Base-by-base conservation (phyloP, 1,140 invertebrate species). In the Zelostemma sp. region DNA sequence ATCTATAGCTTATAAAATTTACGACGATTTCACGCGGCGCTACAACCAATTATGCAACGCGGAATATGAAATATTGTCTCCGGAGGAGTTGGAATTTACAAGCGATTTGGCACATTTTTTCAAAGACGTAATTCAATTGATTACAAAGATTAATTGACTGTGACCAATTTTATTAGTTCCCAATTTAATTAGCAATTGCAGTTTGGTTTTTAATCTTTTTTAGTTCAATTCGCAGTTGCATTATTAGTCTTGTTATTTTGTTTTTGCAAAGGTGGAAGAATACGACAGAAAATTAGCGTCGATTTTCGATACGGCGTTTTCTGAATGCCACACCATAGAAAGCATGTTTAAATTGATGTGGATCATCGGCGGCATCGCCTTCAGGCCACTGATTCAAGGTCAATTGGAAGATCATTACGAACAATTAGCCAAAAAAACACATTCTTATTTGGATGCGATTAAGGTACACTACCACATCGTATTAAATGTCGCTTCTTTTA, bases 261-360 rank as follows among this genome's bases (percentile, higher is more conserved):
- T 46, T 19, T 21, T 19, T 46, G 1, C 9, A 46, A 46, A 85
- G 78, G 85, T 91, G 3, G 83, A 88, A 18, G 91, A 93, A 72
- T 89, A 92, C 28, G 94, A 96, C 79, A 86, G 90, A 68, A 83
- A 90, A 68, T 80, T 97, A 14, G 92, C 91, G 0, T 90, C 92
- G 6, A 89, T 95, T 55, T 91, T 95, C 60, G 88, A 89, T 3
- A 88, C 91, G 72, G 92, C 89, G 1, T 92, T 95, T 73, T 89
- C 91, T 53, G 93, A 95, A 73, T 94, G 92, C 72, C 86, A 90
- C 53, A 91, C 91, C 56, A 79, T 93, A 12, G 91, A 93, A 74
- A 86, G 88, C 43, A 83, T 88, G 12, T 83, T 87, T 1, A 86
- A 93, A 88, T 87, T 95, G 33, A 87, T 93, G 38, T 90, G 92